Evolutionary conservation across 2,888 invertebrate genomes (phyloP), one percentile per base, ranked within the genome.

Genomic region (Brachyopa scutellaris): DNA sequence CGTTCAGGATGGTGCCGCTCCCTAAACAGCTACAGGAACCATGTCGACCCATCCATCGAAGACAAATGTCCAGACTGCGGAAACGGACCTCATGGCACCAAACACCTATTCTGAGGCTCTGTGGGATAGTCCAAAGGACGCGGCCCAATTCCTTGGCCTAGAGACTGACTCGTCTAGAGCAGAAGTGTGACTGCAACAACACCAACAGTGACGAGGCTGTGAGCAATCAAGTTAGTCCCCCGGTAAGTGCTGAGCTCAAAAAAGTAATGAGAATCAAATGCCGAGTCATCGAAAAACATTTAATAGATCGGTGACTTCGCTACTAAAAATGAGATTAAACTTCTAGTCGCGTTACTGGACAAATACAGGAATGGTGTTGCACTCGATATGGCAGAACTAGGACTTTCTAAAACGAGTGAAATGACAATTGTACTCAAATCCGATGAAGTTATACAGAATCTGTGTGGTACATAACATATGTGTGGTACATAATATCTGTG

Each of bases 381-480:
- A 8, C 13, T 55, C 0, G 57, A 40, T 29, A 42, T 59, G 40
- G 9, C 59, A 1, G 26, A 40, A 38, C 17, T 40, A 2, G 57
- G 26, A n/a, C 26, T 42, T 5, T 40, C 40, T 17, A 59, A 59
- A 29, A 45, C 61, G 19, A 19, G 13, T n/a, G 21, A 45, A 7
- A 61, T 61, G 61, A 19, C 11, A 8, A 61, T 61, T 6, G 17
- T 45, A 13, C 19, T 61, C 2, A 61, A 61, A 11, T 17, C 31
- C 2, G 19, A 59, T 1, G 29, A 59, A 42, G 40, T 59, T 0
- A 29, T 61, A n/a, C n/a, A n/a, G n/a, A n/a, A n/a, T n/a, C n/a
- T n/a, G n/a, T n/a, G n/a, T n/a, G n/a, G n/a, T n/a, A n/a, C n/a
- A n/a, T n/a, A n/a, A n/a, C n/a, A n/a, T n/a, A n/a, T n/a, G n/a